A percentile compares a stretch with the other conserved stretches of the same genome.
phyloP scores from a whole-genome alignment of 2,113 vertebrate species.

The Seriola aureovittata region DNA sequence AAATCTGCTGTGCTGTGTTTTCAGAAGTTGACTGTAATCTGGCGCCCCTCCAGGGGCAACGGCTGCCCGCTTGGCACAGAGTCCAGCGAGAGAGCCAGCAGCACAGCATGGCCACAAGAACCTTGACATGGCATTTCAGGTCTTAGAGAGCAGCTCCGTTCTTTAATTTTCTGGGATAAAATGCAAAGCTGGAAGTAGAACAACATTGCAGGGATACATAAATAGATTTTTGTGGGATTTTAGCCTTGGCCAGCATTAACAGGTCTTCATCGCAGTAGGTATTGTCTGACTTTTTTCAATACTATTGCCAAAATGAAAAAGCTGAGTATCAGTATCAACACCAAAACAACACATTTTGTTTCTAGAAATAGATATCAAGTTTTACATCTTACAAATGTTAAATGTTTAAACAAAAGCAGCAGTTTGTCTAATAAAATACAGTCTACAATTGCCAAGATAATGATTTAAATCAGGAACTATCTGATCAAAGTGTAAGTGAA shows the following conservation, averaged over 20 bases:
- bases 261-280: not conserved
- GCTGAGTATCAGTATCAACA: not conserved
- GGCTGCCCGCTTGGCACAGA: constrained; percentile 50
- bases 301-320: not conserved
- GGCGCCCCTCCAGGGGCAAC: constrained; percentile 53
- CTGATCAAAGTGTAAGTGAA: not conserved
- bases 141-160: constrained; percentile 24
- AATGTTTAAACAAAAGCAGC: too few relatives aligned
- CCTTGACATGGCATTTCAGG: constrained; percentile 47
- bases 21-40: constrained; percentile 57
- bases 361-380: too few relatives aligned
- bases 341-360: not conserved
- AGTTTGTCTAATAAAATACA: too few relatives aligned
- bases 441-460: not conserved
- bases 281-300: not conserved
- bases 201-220: not conserved
- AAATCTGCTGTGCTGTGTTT: constrained; percentile 54
- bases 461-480: not conserved
- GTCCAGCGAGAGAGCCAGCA: not conserved
- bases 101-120: constrained; percentile 36
- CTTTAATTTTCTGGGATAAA: constrained; percentile 26
- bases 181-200: constrained; percentile 6
- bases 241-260: not conserved
- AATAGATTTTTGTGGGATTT: not conserved
- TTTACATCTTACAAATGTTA: not conserved